Base-by-base conservation (phyloP, 2,113 vertebrate genomes). In the Erythrocercus mccallii region DNA sequence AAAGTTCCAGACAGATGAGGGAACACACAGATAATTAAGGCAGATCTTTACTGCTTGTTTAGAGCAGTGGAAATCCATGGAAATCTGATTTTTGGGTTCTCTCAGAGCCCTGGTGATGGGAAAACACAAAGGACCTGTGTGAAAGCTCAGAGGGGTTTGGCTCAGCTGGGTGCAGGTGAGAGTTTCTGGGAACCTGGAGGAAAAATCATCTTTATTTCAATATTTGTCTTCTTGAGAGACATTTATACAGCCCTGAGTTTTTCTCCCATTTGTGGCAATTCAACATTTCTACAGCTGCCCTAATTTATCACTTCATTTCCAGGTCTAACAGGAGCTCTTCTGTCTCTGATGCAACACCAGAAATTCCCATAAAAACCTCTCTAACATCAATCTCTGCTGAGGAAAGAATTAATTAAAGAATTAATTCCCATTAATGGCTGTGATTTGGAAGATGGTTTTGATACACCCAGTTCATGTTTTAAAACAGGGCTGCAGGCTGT, bases 201-300 rank as follows among this genome's bases (percentile, higher is more conserved):
- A 81, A 28, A 0, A 2, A 0, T 16, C 10, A 0, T 51, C 35
- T 44, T 73, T 23, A n/a, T 68, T 77, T 11, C 0, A 2, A 14
- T 74, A 61, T 48, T 27, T 64, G 2, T 65, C 57, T 51, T 40
- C 37, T 25, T 7, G 25, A 47, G 72, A 65, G 54, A 20, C 28
- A 16, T 83, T 58, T 35, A 6, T 7, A 20, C 14, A 38, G 18
- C 25, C 50, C 57, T 2, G 25, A 24, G 31, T 51, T 93, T 72
- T 9, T n/a, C 47, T 28, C 28, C 40, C 4, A 0, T 68, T 70
- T 28, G 81, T 65, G 85, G 51, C 31, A 30, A 47, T 15, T 50
- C 28, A 35, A 62, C 38, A 12, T 64, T 95, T 91, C 78, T 74
- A 14, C 81, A 86, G 70, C 83, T 94, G 57, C 78, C 86, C 71